phyloP scores from a whole-genome alignment of 2,888 invertebrate genomes.

The Epinotia demarniana region DNA sequence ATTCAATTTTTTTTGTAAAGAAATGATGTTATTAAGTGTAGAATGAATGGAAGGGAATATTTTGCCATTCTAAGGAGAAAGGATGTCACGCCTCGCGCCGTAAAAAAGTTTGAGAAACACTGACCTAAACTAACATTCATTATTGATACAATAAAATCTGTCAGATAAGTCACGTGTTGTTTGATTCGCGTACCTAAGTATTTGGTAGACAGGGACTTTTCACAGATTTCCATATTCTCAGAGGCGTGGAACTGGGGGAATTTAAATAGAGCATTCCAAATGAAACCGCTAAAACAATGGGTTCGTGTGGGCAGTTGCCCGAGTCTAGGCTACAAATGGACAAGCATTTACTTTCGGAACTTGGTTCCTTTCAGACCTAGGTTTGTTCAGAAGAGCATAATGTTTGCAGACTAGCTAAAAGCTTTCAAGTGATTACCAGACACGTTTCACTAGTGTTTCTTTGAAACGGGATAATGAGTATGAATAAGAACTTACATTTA shows the following conservation, averaged over 20 bases:
- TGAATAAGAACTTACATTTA: too few species aligned
- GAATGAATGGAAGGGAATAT: too few species aligned
- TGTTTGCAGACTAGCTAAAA: constrained; percentile 23
- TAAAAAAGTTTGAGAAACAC: too few species aligned
- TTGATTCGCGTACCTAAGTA: not conserved
- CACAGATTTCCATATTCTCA: constrained; percentile 47
- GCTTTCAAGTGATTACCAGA: constrained; percentile 22
- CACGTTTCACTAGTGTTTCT: not conserved
- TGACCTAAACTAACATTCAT: too few species aligned
- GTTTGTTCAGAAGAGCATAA: constrained; percentile 1
- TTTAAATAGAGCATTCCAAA: constrained; percentile 63
- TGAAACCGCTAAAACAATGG: constrained; percentile 55
- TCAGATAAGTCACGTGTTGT: too few species aligned
- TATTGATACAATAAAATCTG: too few species aligned
- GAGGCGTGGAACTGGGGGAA: constrained; percentile 54
- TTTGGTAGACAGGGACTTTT: not conserved
- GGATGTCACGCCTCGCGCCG: too few species aligned
- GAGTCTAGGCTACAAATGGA: constrained; percentile 47
- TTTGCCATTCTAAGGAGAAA: too few species aligned
- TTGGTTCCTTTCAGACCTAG: constrained; percentile 24
- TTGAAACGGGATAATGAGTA: too few species aligned
- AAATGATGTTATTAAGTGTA: too few species aligned
- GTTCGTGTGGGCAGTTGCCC: constrained; percentile 45
- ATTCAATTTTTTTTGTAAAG: too few species aligned
- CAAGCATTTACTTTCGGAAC: constrained; percentile 43